These are phyloP conservation scores for Protomyctophum bolini DNA, from an alignment of 2,113 vertebrate species.

Conservation along the genomic window DNA sequence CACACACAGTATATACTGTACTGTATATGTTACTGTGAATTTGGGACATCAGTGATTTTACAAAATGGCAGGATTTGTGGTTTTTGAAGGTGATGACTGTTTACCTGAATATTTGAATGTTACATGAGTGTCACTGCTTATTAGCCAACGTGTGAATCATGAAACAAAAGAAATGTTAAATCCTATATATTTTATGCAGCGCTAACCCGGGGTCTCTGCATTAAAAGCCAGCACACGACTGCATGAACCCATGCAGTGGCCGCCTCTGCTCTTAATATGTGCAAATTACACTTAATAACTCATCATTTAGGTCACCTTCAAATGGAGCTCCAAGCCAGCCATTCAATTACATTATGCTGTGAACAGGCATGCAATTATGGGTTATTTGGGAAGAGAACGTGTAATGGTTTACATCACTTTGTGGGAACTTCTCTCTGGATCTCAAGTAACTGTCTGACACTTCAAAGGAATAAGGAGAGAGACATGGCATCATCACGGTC, in stretches of 20 bases:
- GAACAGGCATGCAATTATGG: slow-evolving; percentile 60
- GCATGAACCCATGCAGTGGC: slow-evolving; percentile 6
- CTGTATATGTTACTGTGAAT: no score
- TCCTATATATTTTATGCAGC: no score
- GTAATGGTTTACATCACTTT: slow-evolving; percentile 70
- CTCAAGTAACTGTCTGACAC: neutral
- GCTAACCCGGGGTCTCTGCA: no score
- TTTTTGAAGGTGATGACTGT: neutral
- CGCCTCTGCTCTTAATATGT: slow-evolving; percentile 65
- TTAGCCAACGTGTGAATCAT: no score
- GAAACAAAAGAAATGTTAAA: no score
- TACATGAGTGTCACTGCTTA: neutral
- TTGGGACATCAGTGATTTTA: no score
- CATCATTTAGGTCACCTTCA: slow-evolving; percentile 70
- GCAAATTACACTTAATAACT: slow-evolving; percentile 80
- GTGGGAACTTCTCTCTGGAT: slow-evolving; percentile 67
- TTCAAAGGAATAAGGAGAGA: no score
- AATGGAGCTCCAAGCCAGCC: slow-evolving; percentile 63
- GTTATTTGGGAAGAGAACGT: slow-evolving; percentile 72
- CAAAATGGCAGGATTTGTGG: no score
- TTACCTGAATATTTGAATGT: neutral
- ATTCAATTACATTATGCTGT: slow-evolving; percentile 68
- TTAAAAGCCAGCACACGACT: no score
- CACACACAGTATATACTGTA: no score
- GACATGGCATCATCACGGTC: no score